These are phyloP conservation scores for Montipora efflorescens DNA, from an alignment of 64 coral and sea anemone species.

Conservation along the genomic window DNA sequence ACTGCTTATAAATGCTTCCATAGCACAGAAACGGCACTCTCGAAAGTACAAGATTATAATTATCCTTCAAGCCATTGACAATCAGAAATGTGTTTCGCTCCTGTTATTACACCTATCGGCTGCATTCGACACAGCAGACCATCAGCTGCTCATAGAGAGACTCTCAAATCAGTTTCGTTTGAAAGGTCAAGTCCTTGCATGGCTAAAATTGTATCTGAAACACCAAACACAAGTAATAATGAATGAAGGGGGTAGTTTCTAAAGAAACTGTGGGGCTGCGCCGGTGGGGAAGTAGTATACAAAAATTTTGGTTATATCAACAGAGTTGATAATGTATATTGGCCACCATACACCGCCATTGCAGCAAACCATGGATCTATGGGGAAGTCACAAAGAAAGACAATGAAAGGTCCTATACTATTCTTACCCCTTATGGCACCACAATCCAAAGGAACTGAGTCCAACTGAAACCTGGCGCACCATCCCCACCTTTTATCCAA, in stretches of 20 bases:
- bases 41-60: too few relatives aligned
- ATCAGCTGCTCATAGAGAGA: too few relatives aligned
- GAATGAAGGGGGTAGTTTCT: too few relatives aligned
- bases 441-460: conserved; percentile 14
- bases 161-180: too few relatives aligned
- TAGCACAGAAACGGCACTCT: too few relatives aligned
- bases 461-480: conserved; percentile 17
- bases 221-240: conserved; percentile 10
- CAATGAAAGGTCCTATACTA: conserved; percentile 8
- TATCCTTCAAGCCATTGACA: too few relatives aligned
- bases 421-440: background rate
- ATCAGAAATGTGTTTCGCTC: too few relatives aligned
- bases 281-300: too few relatives aligned
- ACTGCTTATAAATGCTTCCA: too few relatives aligned
- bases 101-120: background rate
- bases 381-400: conserved; percentile 48
- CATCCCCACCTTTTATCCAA: background rate
- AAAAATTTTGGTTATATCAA: too few relatives aligned
- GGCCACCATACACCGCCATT: background rate
- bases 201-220: background rate
- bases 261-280: background rate
- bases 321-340: background rate
- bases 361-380: conserved; percentile 63
- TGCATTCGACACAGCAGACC: too few relatives aligned
- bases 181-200: too few relatives aligned